Conservation (phyloP, 2,888 invertebrate species). For the Margaritifera margaritifera region DNA sequence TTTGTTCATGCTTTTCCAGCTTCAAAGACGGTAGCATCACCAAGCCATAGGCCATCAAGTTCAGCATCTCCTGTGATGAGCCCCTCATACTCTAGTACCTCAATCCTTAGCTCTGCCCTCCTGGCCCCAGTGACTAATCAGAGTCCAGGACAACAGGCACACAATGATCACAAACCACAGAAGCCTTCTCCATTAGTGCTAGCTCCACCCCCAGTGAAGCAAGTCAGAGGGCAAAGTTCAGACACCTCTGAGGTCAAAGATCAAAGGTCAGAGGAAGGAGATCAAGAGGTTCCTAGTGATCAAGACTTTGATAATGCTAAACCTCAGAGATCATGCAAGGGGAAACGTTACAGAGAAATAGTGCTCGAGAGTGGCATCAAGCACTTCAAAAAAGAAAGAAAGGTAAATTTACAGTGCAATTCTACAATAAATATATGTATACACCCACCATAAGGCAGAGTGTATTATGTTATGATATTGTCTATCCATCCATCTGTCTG, state of each 20-base stretch:
- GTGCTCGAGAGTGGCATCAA: slow-evolving; percentile 52
- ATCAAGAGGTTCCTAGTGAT: slow-evolving; percentile 22
- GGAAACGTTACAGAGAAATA: slow-evolving; percentile 58
- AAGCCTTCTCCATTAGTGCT: slow-evolving; percentile 39
- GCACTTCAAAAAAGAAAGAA: slow-evolving; percentile 42
- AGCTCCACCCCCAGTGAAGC: slow-evolving; percentile 27
- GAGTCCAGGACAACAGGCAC: slow-evolving; percentile 6
- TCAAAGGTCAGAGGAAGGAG: slow-evolving; percentile 15
- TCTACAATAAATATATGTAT: no score
- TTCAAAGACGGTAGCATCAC: neutral
- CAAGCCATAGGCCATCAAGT: neutral
- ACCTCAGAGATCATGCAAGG: slow-evolving; percentile 59
- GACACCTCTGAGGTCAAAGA: slow-evolving; percentile 19
- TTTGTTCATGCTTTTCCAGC: neutral
- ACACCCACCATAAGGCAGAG: no score
- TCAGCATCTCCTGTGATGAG: no score
- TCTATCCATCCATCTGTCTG: no score
- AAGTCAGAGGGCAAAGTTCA: slow-evolving; percentile 8
- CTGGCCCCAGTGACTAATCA: slow-evolving; percentile 16
- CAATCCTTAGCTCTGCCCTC: neutral
- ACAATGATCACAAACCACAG: slow-evolving; percentile 34
- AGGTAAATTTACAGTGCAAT: slow-evolving; percentile 22
- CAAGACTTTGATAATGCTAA: slow-evolving; percentile 36
- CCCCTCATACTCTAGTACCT: neutral
- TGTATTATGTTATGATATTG: no score